Evolutionary conservation across 1,140 invertebrate species (phyloP), one percentile per base, ranked within the genome.

Genomic region (Colletes gigas): DNA sequence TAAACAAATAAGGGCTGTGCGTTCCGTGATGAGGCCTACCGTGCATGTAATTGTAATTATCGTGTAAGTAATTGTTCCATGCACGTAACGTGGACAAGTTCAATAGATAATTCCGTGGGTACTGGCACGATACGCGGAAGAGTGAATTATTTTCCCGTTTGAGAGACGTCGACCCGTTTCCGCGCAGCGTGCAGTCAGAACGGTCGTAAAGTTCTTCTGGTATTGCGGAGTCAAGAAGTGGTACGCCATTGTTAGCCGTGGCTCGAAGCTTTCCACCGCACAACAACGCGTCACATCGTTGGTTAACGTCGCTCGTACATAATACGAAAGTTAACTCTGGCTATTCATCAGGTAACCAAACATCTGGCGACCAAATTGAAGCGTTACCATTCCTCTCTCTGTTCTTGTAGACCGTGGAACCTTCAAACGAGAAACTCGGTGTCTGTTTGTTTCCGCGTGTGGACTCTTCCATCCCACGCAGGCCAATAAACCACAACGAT

Each of bases 341-440:
- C 60, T 15, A 50, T 73, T 72, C 69, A 47, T 65, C 69, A 50
- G 60, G 30, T 79, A 59, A 65, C 50, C 77, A 79, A 79, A 79
- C 59, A 65, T 52, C 54, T 59, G 44, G 19, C 30, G 75, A 70
- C 65, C 17, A 70, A 78, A 78, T 60, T 62, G 55, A 52, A 68
- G 21, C 54, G 63, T 70, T 78, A 60, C 59, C 65, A 15, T 70
- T 12, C 17, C 44, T 30, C 21, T 60, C 17, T 21, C 30, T 47
- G 6, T 70, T 41, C 39, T 14, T 17, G 8, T 12, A 39, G 55
- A 47, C 8, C 8, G 15, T 12, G n/a, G 5, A 39, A n/a, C 15
- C 10, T 57, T 69, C 19, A 47, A 44, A 59, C 50, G 54, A 47
- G 15, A n/a, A 76, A 68, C 67, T 39, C 52, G 54, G 55, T 67